Evolutionary conservation across 2,113 vertebrate species (phyloP).

Genomic region (Capreolus pygargus): DNA sequence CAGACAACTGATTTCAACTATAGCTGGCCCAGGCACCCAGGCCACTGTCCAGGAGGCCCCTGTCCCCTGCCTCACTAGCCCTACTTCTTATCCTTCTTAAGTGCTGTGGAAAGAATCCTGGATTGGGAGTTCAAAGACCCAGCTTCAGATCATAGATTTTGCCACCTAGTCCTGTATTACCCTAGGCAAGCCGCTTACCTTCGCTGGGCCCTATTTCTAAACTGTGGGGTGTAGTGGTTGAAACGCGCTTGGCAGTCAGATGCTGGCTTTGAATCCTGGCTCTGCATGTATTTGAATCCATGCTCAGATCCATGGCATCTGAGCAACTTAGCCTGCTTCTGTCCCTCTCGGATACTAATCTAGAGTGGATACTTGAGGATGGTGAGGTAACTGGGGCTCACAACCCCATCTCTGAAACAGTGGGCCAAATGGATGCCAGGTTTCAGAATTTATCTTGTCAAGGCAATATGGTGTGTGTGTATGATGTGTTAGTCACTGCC

Average conservation of each 20-base stretch:
- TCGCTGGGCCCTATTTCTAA: conserved; percentile 25
- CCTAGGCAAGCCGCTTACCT: neutral
- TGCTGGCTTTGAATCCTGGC: neutral
- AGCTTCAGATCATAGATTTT: conserved; percentile 8
- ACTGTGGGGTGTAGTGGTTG: neutral
- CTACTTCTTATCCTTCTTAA: neutral
- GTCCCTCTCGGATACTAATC: neutral
- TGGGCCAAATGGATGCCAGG: neutral
- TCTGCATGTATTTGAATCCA: neutral
- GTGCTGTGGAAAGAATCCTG: neutral
- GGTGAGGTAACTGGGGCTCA: neutral
- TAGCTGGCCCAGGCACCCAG: neutral
- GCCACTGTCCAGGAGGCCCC: neutral
- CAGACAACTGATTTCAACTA: neutral
- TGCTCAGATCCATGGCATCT: no score
- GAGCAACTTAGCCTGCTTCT: neutral
- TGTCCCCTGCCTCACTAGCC: neutral
- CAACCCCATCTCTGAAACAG: neutral
- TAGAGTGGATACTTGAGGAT: neutral
- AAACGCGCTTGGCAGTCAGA: neutral
- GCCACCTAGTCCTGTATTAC: neutral
- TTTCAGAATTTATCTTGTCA: neutral
- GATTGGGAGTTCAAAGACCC: neutral
- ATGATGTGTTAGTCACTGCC: no score
- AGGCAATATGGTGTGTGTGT: neutral